Conservation (phyloP, 2,113 vertebrate genomes). For the Greenwoodochromis staneri region DNA sequence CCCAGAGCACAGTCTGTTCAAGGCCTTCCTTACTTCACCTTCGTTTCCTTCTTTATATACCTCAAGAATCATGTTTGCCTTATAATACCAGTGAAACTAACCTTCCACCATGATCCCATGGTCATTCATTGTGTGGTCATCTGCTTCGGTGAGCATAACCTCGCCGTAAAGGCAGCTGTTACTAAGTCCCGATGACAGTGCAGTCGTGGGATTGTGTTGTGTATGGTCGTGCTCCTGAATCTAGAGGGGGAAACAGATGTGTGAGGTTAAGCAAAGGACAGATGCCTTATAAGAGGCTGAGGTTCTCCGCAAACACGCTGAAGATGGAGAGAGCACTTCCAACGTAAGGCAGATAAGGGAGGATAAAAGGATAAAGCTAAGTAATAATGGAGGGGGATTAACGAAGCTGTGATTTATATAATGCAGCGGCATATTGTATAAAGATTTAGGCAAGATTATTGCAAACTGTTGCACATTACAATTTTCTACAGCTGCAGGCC, state of each 20-base stretch:
- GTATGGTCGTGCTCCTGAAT: background rate
- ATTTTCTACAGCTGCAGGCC: background rate
- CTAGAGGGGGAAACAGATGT: background rate
- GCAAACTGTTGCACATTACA: background rate
- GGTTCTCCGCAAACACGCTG: background rate
- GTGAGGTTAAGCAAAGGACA: constrained; percentile 42
- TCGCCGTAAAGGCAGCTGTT: background rate
- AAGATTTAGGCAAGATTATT: background rate
- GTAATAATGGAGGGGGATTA: background rate
- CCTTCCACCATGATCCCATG: background rate
- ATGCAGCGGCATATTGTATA: background rate
- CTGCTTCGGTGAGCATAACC: background rate
- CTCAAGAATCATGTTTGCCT: background rate
- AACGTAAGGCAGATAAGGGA: background rate
- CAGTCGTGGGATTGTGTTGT: background rate
- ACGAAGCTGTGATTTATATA: background rate
- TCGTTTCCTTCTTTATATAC: background rate
- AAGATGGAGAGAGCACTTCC: background rate
- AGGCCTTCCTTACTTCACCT: background rate
- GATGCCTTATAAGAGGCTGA: background rate
- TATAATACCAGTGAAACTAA: background rate
- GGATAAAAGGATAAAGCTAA: background rate
- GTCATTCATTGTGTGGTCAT: background rate
- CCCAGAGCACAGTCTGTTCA: background rate
- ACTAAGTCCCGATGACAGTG: background rate